Base-by-base conservation (phyloP, 35 echinoderm and acorn worm species). In the Ophiothrix spiculata region DNA sequence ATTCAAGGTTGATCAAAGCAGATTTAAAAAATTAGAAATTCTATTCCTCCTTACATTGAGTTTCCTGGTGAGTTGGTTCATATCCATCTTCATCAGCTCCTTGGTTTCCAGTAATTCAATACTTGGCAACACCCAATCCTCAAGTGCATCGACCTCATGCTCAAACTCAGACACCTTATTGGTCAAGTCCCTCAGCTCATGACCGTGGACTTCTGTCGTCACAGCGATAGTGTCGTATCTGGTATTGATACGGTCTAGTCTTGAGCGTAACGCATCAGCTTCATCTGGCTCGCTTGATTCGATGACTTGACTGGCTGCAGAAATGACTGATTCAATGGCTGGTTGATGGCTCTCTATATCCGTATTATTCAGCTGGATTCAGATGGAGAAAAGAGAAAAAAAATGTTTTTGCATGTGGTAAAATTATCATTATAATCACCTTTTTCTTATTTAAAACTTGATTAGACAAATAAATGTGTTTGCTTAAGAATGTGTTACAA, bases 311-410 rank as follows among this genome's bases (percentile, higher is more conserved):
- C 73, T 75, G 31, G 96, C 92, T 21, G 88, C 84, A 56, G 80
- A 39, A 19, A 91, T 64, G 28, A 99, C 92, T 1, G 96, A 88
- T 39, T 99, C 92, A 17, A 99, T 78, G 0, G 84, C 87, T 36
- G 92, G 88, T 78, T 89, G 75, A 81, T 99, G 92, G 46, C 79
- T 85, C 36, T 89, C 92, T 38, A 99, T 99, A 89, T 99, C 96
- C 31, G 89, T 92, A 64, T 94, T 77, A 75, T 94, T 91, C 6
- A 93, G 75, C 96, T 99, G 74, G 32, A 79, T 34, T 12, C 17
- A 25, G 29, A 69, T 25, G 29, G 45, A 21, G 45, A 21, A 54
- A 8, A 54, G 21, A 11, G 45, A 54, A 54, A 54, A 11, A 11
- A n/a, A 11, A 54, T 21, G 45, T 21, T 11, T 54, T 8, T 54